A percentile compares a stretch with the other conserved stretches of the same genome.
Evolutionary conservation across 2,888 invertebrate genomes (phyloP).

Genomic region (Pyralis farinalis): DNA sequence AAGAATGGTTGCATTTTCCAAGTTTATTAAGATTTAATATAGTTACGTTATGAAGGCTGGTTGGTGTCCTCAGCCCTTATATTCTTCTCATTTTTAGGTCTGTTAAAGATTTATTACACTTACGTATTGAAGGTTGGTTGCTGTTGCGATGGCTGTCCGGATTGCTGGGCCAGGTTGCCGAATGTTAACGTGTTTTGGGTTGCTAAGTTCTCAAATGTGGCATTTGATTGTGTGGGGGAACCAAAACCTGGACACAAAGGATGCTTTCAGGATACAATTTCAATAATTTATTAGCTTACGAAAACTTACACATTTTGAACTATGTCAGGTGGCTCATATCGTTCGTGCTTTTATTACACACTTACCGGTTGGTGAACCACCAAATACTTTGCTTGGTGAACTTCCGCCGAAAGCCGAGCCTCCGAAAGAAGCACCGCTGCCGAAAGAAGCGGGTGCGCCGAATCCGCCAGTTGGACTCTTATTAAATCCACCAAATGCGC

Average conservation of each 20-base stretch:
- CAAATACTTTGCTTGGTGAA: constrained; percentile 67
- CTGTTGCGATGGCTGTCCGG: constrained; percentile 43
- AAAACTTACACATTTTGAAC: too few species aligned
- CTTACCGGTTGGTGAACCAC: constrained; percentile 34
- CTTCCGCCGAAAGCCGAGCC: constrained; percentile 74
- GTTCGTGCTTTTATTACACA: too few species aligned
- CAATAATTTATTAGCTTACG: too few species aligned
- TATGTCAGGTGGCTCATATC: too few species aligned
- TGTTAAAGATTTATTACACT: constrained; percentile 22
- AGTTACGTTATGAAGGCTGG: too few species aligned
- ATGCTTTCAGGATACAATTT: too few species aligned
- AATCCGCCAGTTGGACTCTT: constrained; percentile 61
- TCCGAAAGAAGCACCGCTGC: constrained; percentile 73
- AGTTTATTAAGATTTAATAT: too few species aligned
- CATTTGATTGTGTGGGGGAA: constrained; percentile 71
- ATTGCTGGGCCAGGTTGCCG: constrained; percentile 83
- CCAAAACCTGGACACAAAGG: too few species aligned
- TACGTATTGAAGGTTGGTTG: constrained; percentile 65
- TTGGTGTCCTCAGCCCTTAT: too few species aligned
- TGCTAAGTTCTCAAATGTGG: constrained; percentile 83
- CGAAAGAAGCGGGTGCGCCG: constrained; percentile 72
- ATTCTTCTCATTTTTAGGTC: too few species aligned
- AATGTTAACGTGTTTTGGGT: constrained; percentile 84
- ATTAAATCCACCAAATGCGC: constrained; percentile 58
- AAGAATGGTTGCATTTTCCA: too few species aligned